These are phyloP conservation scores for Scaptodrosophila latifasciaeformis DNA, from an alignment of 2,888 invertebrate genomes.

Conservation along the genomic window DNA sequence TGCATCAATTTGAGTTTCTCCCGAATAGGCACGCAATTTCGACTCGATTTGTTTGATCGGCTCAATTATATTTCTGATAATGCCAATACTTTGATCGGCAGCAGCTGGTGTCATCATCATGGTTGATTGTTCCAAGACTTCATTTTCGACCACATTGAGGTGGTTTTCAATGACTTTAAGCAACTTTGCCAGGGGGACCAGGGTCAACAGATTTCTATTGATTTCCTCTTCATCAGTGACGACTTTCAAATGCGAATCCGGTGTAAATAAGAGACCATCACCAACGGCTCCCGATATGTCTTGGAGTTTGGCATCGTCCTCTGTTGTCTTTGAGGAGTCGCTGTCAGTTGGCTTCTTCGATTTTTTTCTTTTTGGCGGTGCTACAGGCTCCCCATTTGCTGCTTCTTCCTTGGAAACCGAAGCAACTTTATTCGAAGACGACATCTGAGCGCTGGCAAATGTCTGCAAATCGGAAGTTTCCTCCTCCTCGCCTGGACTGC, in stretches of 20 bases:
- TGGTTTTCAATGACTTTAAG: slow-evolving; percentile 77
- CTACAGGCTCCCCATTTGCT: slow-evolving; percentile 49
- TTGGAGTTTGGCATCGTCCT: slow-evolving; percentile 74
- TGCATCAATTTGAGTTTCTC: slow-evolving; percentile 72
- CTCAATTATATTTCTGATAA: slow-evolving; percentile 79
- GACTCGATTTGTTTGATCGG: slow-evolving; percentile 81
- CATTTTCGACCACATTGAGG: slow-evolving; percentile 79
- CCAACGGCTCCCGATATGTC: slow-evolving; percentile 79
- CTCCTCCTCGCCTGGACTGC: slow-evolving; percentile 77
- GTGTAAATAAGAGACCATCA: slow-evolving; percentile 75
- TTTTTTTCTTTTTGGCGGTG: slow-evolving; percentile 70
- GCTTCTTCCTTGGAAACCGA: slow-evolving; percentile 46
- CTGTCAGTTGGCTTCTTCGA: slow-evolving; percentile 72
- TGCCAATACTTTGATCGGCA: slow-evolving; percentile 81
- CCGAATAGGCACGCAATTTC: slow-evolving; percentile 77
- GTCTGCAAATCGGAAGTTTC: slow-evolving; percentile 81
- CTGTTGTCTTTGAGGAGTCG: slow-evolving; percentile 74
- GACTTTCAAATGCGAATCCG: slow-evolving; percentile 53
- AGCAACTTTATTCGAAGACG: slow-evolving; percentile 37
- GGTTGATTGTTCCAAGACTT: slow-evolving; percentile 80
- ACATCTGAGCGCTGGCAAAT: slow-evolving; percentile 81
- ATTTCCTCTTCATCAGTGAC: slow-evolving; percentile 76
- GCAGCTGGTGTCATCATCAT: slow-evolving; percentile 81
- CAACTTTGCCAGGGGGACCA: slow-evolving; percentile 73
- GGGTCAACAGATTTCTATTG: slow-evolving; percentile 74